phyloP scores from a whole-genome alignment of 2,113 vertebrate genomes.

The Phaethon lepturus region DNA sequence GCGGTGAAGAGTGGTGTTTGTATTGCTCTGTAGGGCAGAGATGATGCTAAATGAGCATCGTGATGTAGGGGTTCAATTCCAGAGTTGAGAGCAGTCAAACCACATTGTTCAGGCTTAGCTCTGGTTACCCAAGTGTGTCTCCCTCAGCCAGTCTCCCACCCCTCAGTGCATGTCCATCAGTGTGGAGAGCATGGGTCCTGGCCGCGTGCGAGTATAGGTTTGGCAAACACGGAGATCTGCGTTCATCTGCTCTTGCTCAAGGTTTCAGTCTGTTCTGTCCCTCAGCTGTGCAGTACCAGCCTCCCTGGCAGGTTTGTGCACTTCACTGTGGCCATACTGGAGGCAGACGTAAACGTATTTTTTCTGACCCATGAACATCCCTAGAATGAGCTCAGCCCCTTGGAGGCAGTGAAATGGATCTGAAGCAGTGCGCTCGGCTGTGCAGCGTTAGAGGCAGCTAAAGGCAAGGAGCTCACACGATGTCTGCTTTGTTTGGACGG shows the following conservation, averaged over 20 bases:
- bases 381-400: neutral
- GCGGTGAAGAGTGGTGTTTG: neutral
- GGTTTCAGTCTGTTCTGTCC: neutral
- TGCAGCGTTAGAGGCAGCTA: neutral
- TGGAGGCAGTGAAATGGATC: neutral
- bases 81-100: neutral
- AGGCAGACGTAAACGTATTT: neutral
- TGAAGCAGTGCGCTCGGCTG: neutral
- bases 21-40: neutral
- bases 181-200: neutral
- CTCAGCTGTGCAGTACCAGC: neutral
- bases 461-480: neutral
- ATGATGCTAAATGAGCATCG: neutral
- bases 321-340: neutral
- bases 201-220: no score
- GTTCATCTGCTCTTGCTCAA: neutral
- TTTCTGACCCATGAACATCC: neutral
- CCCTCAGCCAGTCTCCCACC: neutral
- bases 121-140: neutral
- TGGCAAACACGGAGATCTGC: no score
- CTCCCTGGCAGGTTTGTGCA: neutral
- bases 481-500: neutral
- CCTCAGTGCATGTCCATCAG: no score
- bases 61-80: neutral
- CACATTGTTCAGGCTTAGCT: accelerated